Evolutionary conservation across 2,888 invertebrate species (phyloP).

Genomic region (Melipona beecheii): DNA sequence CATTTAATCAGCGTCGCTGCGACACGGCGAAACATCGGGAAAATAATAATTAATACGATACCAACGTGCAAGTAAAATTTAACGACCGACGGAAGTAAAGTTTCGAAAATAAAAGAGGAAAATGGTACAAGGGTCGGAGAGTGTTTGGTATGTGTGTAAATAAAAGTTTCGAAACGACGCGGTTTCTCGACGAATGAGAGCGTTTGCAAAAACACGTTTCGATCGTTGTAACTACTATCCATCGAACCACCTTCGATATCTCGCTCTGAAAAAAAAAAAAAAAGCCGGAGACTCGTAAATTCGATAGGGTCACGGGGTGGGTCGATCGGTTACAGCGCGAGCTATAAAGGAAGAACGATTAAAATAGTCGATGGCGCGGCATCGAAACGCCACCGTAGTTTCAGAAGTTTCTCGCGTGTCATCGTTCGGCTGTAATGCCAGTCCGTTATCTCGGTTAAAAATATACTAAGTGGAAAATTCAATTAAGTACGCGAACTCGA

Average conservation of each 20-base stretch:
- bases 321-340: neutral
- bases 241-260: neutral
- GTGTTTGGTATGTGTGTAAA: neutral
- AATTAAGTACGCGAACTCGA: neutral
- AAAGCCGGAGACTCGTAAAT: neutral
- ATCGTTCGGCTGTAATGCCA: neutral
- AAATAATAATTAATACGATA: neutral
- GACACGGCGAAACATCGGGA: neutral
- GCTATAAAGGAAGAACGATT: neutral
- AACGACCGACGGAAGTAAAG: neutral
- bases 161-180: slow-evolving; percentile 4
- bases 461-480: neutral
- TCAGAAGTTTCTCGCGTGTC: neutral
- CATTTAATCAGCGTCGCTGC: neutral
- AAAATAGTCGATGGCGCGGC: neutral
- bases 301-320: neutral
- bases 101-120: neutral
- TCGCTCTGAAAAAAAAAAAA: neutral
- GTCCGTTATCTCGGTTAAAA: neutral
- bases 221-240: neutral
- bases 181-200: neutral
- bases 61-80: neutral
- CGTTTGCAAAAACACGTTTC: neutral
- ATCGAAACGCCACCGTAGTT: neutral
- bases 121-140: neutral